These are phyloP conservation scores for Exocentrus adspersus DNA, from an alignment of 2,888 invertebrate species.

Conservation along the genomic window DNA sequence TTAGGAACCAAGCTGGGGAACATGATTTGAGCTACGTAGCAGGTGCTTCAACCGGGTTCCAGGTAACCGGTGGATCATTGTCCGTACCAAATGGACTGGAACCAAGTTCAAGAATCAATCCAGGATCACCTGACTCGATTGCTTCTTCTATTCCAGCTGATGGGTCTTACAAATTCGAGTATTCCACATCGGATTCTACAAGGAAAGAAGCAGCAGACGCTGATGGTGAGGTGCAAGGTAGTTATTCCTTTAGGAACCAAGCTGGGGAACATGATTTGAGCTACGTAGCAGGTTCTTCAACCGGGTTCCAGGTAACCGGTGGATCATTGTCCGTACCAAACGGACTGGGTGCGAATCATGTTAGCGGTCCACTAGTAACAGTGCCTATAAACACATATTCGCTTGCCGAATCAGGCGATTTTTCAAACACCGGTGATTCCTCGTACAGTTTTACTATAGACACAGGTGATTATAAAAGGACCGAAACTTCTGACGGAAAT, in stretches of 20 bases:
- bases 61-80: slow-evolving; percentile 59
- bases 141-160: background rate
- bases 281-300: slow-evolving; percentile 46
- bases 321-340: slow-evolving; percentile 56
- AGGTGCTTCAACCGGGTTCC: slow-evolving; percentile 48
- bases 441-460: slow-evolving; percentile 53
- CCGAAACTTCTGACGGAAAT: slow-evolving; percentile 49
- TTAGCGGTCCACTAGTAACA: background rate
- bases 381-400: background rate
- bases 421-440: slow-evolving; percentile 45
- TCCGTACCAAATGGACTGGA: slow-evolving; percentile 48
- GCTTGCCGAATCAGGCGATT: slow-evolving; percentile 30
- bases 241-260: slow-evolving; percentile 45
- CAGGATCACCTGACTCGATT: no score
- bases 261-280: slow-evolving; percentile 46
- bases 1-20: slow-evolving; percentile 41
- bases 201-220: slow-evolving; percentile 48
- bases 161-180: slow-evolving; percentile 10
- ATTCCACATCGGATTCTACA: slow-evolving; percentile 45
- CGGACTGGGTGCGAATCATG: slow-evolving; percentile 32
- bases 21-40: slow-evolving; percentile 48
- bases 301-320: slow-evolving; percentile 56
- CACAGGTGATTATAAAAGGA: slow-evolving; percentile 48
- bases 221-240: slow-evolving; percentile 51
- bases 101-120: no score